These are phyloP conservation scores for Pelusios castaneus DNA, from an alignment of 2,113 vertebrate genomes.

Conservation along the genomic window DNA sequence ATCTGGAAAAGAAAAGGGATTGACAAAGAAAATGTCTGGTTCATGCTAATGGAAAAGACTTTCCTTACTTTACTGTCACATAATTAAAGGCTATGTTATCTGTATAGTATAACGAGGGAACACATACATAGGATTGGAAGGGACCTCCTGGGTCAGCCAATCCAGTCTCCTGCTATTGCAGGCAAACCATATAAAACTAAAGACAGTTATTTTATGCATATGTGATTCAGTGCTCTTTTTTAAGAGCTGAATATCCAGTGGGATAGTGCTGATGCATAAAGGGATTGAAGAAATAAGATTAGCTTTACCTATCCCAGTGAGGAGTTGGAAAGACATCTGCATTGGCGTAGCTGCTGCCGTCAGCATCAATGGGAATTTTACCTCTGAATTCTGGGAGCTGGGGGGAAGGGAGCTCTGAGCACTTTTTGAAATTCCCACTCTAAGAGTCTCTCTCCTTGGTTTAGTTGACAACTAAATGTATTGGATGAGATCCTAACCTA, in stretches of 20 bases:
- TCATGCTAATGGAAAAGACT: background rate
- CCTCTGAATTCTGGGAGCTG: background rate
- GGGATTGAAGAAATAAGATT: background rate
- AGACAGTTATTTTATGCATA: rapidly evolving
- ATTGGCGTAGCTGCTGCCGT: background rate
- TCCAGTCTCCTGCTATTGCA: background rate
- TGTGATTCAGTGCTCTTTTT: background rate
- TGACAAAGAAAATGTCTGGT: background rate
- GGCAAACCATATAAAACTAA: background rate
- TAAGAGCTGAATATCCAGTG: background rate
- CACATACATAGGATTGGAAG: background rate
- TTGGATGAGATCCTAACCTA: background rate
- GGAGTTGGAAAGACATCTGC: background rate
- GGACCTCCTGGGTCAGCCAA: background rate
- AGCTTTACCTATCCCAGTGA: background rate
- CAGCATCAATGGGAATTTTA: background rate
- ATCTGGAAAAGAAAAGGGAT: background rate
- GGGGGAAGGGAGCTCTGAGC: background rate
- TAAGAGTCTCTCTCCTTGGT: rapidly evolving
- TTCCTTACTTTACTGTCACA: background rate
- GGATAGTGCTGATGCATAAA: background rate
- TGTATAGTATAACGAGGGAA: background rate
- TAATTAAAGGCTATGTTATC: background rate
- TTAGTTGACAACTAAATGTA: background rate
- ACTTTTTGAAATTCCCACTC: background rate